A percentile compares a stretch with the other conserved stretches of the same genome.
These are phyloP conservation scores for Podocnemis expansa DNA, from an alignment of 2,113 vertebrate species.

Conservation along the genomic window DNA sequence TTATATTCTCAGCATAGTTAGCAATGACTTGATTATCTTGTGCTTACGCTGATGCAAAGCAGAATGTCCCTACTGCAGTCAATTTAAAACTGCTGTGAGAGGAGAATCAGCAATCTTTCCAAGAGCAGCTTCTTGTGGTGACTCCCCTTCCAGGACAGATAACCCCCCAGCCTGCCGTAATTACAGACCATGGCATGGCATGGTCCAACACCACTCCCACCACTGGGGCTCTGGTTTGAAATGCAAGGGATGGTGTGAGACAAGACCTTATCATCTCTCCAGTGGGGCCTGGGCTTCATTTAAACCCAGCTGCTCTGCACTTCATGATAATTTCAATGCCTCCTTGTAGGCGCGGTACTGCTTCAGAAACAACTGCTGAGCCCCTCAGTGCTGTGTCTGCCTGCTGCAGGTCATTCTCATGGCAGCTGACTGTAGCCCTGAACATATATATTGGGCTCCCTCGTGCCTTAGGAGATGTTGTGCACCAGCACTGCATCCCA, in stretches of 20 bases:
- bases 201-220: not conserved
- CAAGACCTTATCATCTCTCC: not conserved
- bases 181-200: no score
- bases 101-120: not conserved
- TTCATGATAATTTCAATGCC: not conserved
- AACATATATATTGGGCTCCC: fast-evolving
- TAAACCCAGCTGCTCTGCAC: not conserved
- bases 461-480: fast-evolving
- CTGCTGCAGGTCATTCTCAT: not conserved
- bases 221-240: not conserved
- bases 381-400: not conserved
- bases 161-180: no score
- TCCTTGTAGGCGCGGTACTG: no score
- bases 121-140: not conserved
- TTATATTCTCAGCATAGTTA: no score
- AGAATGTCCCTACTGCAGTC: no score
- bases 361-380: no score
- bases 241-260: not conserved
- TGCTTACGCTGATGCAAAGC: no score
- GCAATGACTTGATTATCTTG: no score
- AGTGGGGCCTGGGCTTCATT: not conserved
- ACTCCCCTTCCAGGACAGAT: no score
- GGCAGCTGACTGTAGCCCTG: not conserved
- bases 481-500: no score
- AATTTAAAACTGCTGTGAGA: not conserved